Base-by-base conservation (phyloP, 2,113 vertebrate genomes). In the Marmota flaviventris region DNA sequence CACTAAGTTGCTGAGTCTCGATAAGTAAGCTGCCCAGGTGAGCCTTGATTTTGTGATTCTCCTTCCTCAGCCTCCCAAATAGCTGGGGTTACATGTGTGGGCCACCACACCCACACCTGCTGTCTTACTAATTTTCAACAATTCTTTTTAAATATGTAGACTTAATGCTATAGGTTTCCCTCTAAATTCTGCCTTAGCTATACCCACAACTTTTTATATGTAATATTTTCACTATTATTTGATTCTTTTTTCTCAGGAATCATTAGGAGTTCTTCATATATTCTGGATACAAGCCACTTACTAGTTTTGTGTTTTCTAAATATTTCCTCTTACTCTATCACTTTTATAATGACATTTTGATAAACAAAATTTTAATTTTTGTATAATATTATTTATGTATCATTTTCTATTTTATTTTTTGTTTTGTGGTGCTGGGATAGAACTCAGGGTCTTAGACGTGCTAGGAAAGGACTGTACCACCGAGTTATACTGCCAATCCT, bases 141-240 rank as follows among this genome's bases (percentile, higher is more conserved):
- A 69, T 85, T 42, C 17, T 75, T 78, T 77, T 89, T 77, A 93
- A 93, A 29, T 79, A 39, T 48, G 67, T 70, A 22, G 20, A 61
- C 39, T 39, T 61, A 82, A 83, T 83, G 37, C 8, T 90, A 70
- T 67, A 85, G 14, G 53, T 45, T 87, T 83, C 77, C 34, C 25
- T 63, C 29, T 78, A 93, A 87, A 81, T 86, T 56, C 24, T 94
- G 76, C 53, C 32, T 87, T 83, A 83, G 42, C 70, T 83, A 77
- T 4, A 78, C 3, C 61, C 37, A 37, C 20, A 93, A 77, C 12
- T 29, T 86, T 94, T 45, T 69, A 56, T 65, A 53, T 82, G 22
- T 70, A 65, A 72, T 45, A 63, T 24, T 70, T 93, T 70, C 13
- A 51, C 32, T 72, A 69, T 32, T 79, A 61, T 53, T 76, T 4